Evolutionary conservation across 2,113 vertebrate genomes (phyloP), one percentile per base, ranked within the genome.

Genomic region (Hypocryptadius cinnamomeus): DNA sequence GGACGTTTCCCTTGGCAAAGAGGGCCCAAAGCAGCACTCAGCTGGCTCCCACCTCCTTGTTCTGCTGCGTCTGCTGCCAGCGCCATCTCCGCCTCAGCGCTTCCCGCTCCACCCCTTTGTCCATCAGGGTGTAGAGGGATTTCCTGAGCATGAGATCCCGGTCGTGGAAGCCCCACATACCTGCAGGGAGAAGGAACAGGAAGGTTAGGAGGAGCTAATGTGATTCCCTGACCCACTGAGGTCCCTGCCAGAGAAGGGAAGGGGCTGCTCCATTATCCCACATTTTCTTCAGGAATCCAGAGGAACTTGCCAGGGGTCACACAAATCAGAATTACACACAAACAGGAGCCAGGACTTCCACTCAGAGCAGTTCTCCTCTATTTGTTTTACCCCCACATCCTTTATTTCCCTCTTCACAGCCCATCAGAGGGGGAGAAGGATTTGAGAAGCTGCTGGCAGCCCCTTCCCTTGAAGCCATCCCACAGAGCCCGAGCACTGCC

Each of bases 161-260:
- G 77, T 99, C 99, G 0, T 99, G 99, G 96, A 99, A 99, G 23
- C 99, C 99, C 99, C 99, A 99, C 99, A 99, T 99, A 1, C 99
- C 99, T 99, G 90, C 25, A 39, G 2, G 2, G 70, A 11, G 3
- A 13, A 31, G 54, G 64, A 44, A 25, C 0, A 0, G 22, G 7
- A 17, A 37, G 30, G 9, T 80, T 6, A 90, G 66, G 20, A 35
- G 37, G 7, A 12, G 19, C 13, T 13, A 9, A 8, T 5, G 8
- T 4, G 7, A 2, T 61, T n/a, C 73, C n/a, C 6, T 10, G 1
- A 12, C 8, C 31, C 2, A 15, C 50, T 4, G 16, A 73, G 44
- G 13, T 28, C 17, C 24, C 48, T 1, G 14, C 12, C 5, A 19
- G 20, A 25, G 47, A n/a, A 87, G 64, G 76, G 71, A 77, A 53